phyloP scores from a whole-genome alignment of 2,797 vertebrate species.

The Notolabrus celidotus region DNA sequence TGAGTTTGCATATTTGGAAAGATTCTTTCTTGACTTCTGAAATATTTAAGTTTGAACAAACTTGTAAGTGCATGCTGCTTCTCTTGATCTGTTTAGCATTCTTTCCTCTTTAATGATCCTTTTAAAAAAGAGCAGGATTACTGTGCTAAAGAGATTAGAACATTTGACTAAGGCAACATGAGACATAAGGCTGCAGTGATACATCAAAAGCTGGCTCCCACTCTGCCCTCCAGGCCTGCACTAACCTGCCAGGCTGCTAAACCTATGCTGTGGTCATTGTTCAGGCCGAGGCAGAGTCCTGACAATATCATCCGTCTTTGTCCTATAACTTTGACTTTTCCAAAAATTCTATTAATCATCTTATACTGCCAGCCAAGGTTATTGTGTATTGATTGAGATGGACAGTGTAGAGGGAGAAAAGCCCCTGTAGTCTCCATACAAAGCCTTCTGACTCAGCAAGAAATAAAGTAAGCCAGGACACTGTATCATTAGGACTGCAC shows the following conservation, averaged over 20 bases:
- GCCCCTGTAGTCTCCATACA: conserved; percentile 17
- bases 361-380: conserved; percentile 60
- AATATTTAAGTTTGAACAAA: too few relatives aligned
- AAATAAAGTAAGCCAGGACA: conserved; percentile 1
- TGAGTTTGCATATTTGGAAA: too few relatives aligned
- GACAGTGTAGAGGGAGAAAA: conserved; percentile 25
- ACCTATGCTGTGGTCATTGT: conserved; percentile 29
- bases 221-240: too few relatives aligned
- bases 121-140: too few relatives aligned
- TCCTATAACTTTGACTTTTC: conserved; percentile 49
- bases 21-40: too few relatives aligned
- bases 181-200: too few relatives aligned
- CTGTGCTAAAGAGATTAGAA: too few relatives aligned
- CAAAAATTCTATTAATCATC: conserved; percentile 54
- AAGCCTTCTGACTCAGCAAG: conserved; percentile 25
- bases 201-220: too few relatives aligned
- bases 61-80: too few relatives aligned
- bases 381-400: conserved; percentile 42
- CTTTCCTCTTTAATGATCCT: too few relatives aligned
- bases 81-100: too few relatives aligned
- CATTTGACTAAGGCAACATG: too few relatives aligned
- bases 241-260: neutral
- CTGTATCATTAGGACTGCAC: neutral
- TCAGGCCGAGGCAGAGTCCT: conserved; percentile 10
- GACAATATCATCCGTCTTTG: conserved; percentile 61